Evolutionary conservation across 2,113 vertebrate genomes (phyloP), one percentile per base, ranked within the genome.

Genomic region (Catharus minimus): DNA sequence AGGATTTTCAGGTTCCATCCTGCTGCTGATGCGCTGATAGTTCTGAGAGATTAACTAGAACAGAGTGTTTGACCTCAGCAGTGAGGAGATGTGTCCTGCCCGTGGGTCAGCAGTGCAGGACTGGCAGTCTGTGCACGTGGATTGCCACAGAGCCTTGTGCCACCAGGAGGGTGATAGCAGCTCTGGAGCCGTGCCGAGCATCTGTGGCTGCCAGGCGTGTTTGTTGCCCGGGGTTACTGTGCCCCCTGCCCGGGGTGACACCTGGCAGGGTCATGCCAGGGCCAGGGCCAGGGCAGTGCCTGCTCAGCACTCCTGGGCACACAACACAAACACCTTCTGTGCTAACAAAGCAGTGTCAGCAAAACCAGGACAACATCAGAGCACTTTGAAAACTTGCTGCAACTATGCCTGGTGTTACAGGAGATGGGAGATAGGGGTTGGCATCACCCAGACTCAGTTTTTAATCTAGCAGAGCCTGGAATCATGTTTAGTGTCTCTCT

Each of bases 1-100:
- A 46, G 62, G 83, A 89, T 93, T 86, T 95, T 96, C 92, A 72
- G 65, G 92, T 94, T 92, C 77, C 62, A 41, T 92, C 82, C 44
- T 88, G 86, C 86, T 79, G 4, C 21, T 1, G 1, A 30, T 66
- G 73, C 75, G 26, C 60, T 60, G 88, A 90, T 94, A 86, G 50
- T 7, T 82, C 53, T 19, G 43, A 38, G 27, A 90, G 88, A 92
- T 92, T 39, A 90, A 50, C 43, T 2, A 6, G 58, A 30, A 17
- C 28, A 1, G 4, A 23, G 19, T 19, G 55, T 61, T 96, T 72
- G 75, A 68, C 71, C 69, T 53, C 20, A 32, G 61, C 4, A 13
- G 24, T 53, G 74, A 84, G 39, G 62, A 79, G 61, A 43, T 0
- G 0, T 1, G 32, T 81, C 50, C 86, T 90, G 57, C 68, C 68